Conservation (phyloP, 2,113 vertebrate genomes). For the Ptilorrhoa leucosticta region DNA sequence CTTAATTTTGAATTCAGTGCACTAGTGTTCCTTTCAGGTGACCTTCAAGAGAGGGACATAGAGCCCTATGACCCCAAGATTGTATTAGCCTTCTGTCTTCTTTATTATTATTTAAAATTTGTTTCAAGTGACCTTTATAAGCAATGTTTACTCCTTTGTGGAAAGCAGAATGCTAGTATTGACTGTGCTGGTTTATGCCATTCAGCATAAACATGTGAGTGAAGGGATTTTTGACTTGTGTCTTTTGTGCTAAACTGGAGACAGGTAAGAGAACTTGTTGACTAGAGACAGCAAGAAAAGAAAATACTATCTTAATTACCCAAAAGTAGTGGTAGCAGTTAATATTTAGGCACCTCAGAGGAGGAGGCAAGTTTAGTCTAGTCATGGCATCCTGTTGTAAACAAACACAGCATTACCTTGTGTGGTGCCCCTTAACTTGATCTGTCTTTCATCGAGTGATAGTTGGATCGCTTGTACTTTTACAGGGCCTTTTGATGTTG, state of each 20-base stretch:
- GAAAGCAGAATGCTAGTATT: not conserved
- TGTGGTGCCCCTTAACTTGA: not conserved
- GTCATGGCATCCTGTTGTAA: constrained; percentile 2
- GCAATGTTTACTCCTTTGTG: not conserved
- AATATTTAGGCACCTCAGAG: not conserved
- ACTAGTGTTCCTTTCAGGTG: not conserved
- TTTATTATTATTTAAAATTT: not conserved
- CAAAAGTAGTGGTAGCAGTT: not conserved
- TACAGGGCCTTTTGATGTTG: not conserved
- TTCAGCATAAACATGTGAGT: not conserved
- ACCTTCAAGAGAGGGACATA: constrained; percentile 16
- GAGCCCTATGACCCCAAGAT: not conserved
- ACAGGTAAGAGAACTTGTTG: not conserved
- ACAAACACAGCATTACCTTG: constrained; percentile 26
- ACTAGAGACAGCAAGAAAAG: not conserved
- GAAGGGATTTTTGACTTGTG: not conserved
- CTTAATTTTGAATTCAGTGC: not conserved
- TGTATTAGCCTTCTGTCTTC: not conserved
- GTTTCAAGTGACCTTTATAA: not conserved
- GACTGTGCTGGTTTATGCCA: not conserved
- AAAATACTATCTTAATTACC: not conserved
- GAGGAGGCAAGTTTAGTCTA: not conserved
- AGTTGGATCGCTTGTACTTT: not conserved
- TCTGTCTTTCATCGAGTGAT: not conserved
- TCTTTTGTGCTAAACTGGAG: not conserved